phyloP scores from a whole-genome alignment of 2,113 vertebrate species.

The Myocastor coypus region DNA sequence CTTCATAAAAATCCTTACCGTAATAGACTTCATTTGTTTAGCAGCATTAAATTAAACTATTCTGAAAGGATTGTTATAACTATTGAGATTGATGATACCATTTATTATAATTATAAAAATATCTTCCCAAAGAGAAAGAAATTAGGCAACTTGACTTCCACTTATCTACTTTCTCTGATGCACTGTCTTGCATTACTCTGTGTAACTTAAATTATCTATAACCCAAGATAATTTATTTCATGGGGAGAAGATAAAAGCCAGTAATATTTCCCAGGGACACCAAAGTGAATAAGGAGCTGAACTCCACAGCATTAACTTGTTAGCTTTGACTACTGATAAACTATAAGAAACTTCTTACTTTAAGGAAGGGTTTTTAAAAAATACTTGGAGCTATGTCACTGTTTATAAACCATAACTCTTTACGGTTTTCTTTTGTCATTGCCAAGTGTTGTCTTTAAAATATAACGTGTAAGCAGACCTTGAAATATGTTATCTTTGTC shows the following conservation, averaged over 20 bases:
- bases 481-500: neutral
- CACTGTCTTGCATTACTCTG: neutral
- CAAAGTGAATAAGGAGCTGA: neutral
- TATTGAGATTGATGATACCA: constrained; percentile 14
- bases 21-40: neutral
- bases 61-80: constrained; percentile 44
- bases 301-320: neutral
- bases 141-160: neutral
- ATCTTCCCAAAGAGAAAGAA: neutral
- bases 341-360: neutral
- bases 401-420: neutral
- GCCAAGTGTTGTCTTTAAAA: neutral
- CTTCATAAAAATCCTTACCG: constrained; percentile 30
- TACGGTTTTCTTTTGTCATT: neutral
- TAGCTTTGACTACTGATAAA: neutral
- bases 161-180: neutral
- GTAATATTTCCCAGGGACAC: neutral
- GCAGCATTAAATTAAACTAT: constrained; percentile 19
- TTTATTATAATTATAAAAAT: constrained; percentile 19
- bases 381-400: neutral
- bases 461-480: neutral
- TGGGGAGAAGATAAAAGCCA: neutral
- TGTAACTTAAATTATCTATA: neutral
- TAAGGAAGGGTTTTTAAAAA: constrained; percentile 10
- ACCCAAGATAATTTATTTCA: neutral